Conservation (phyloP, 2,888 invertebrate species). For the Cepaea hortensis region DNA sequence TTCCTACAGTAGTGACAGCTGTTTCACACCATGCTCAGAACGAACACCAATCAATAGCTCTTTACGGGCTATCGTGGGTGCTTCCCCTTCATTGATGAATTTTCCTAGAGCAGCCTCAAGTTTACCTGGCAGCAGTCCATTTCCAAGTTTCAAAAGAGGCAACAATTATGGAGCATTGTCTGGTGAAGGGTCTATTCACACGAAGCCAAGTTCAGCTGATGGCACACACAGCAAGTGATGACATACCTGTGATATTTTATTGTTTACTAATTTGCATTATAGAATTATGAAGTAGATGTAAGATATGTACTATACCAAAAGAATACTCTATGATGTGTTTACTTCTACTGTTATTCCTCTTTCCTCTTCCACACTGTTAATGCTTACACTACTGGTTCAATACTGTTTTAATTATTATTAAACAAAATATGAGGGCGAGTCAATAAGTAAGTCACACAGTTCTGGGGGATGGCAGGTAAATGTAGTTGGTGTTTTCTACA, state of each 20-base stretch:
- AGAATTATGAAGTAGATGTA: no score
- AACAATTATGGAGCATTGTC: conserved; percentile 16
- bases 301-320: no score
- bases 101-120: neutral
- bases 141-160: neutral
- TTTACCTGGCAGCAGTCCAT: neutral
- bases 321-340: no score
- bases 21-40: conserved; percentile 50
- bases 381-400: no score
- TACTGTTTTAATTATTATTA: no score
- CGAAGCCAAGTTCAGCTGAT: neutral
- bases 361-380: no score
- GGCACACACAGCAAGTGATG: neutral
- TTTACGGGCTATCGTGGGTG: neutral
- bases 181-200: neutral
- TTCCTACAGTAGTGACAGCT: conserved; percentile 52
- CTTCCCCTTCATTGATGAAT: neutral
- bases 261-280: no score
- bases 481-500: no score
- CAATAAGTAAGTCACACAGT: no score
- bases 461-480: no score
- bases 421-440: no score
- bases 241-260: neutral
- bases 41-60: conserved; percentile 52
- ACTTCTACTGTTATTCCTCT: no score